These are phyloP conservation scores for Drosophila busckii DNA, from an alignment of 1,140 invertebrate genomes.

Conservation along the genomic window DNA sequence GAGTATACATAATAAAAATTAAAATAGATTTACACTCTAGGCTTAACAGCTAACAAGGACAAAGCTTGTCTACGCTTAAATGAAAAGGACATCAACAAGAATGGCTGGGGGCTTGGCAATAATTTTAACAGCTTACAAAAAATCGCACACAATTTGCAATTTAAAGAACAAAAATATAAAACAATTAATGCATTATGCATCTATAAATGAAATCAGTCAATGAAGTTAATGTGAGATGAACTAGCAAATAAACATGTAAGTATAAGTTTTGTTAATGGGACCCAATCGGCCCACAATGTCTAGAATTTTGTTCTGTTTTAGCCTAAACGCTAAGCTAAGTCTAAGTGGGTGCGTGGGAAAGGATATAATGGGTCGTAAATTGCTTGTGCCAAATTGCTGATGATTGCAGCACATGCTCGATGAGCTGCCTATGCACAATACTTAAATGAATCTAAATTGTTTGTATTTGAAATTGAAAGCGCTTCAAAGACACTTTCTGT, in stretches of 20 bases:
- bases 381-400: conserved; percentile 12
- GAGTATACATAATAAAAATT: conserved; percentile 32
- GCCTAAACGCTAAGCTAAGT: conserved; percentile 32
- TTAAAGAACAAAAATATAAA: conserved; percentile 20
- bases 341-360: conserved; percentile 20
- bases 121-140: conserved; percentile 48
- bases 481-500: not conserved
- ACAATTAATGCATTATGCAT: conserved; percentile 18
- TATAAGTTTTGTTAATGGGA: not conserved
- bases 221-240: conserved; percentile 60
- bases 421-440: conserved; percentile 24
- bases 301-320: conserved; percentile 50
- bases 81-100: conserved; percentile 36
- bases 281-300: conserved; percentile 15
- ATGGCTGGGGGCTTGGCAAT: conserved; percentile 40
- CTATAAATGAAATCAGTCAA: conserved; percentile 60
- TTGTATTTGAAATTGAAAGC: conserved; percentile 17
- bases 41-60: conserved; percentile 23
- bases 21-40: conserved; percentile 23
- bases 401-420: conserved; percentile 2
- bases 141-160: conserved; percentile 33
- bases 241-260: conserved; percentile 32
- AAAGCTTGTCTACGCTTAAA: conserved; percentile 27
- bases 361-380: conserved; percentile 10
- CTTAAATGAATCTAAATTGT: conserved; percentile 21